Base-by-base conservation (phyloP, 2,888 invertebrate genomes). In the Drosophila diplacantha region DNA sequence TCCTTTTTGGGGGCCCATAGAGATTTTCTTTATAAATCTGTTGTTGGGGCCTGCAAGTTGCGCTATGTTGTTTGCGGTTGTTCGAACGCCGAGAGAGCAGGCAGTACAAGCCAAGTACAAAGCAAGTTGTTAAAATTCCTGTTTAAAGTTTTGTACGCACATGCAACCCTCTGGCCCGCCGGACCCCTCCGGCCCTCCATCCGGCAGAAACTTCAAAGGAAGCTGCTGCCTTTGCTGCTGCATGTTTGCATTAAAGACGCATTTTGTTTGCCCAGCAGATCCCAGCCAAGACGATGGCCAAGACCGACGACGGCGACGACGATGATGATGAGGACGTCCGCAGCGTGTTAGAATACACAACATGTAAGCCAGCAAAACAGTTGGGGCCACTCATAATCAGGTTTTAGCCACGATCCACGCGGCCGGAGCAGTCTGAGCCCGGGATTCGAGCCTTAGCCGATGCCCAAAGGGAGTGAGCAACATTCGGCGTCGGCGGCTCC, bases 111-210 rank as follows among this genome's bases (percentile, higher is more conserved):
- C 60, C 49, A 75, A 81, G 74, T 81, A 79, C 81, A 79, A 82
- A 81, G 77, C 81, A 84, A 81, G 80, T 81, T 81, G 80, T 81
- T 81, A 81, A 81, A 81, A 81, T 81, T 81, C 80, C 80, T 82
- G 80, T 81, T 79, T 79, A 79, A 79, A 79, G 83, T 79, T 80
- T 83, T 80, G 83, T 79, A 83, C 79, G 83, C 79, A 83, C 84
- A 83, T 79, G 78, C 84, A 79, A 81, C 29, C 44, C 22, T 24
- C 41, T 66, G 74, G 55, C 59, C 31, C 60, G 39, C 38, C 6
- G 20, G 34, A 55, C 26, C 18, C 44, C 16, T 8, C 34, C 35
- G 44, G 39, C 46, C 44, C 22, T 32, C 31, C 38, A 6, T 8
- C 43, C 29, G 31, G 26, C 32, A 22, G 52, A 51, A 63, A 83